Evolutionary conservation across 2,113 vertebrate genomes (phyloP).

Genomic region (Rhinolophus ferrumequinum): DNA sequence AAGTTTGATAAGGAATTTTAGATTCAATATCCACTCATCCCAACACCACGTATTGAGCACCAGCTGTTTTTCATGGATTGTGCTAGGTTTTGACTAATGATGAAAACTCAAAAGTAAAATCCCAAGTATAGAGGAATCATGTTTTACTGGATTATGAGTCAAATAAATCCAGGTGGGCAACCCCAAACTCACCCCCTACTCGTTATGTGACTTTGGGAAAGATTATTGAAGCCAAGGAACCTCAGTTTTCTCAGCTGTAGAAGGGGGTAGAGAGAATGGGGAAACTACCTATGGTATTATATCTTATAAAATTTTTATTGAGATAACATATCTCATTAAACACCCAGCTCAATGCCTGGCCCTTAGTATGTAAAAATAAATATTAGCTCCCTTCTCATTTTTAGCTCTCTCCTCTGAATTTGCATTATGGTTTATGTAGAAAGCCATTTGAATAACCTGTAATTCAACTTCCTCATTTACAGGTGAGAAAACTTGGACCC

Average conservation of each 20-base stretch:
- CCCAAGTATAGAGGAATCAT: neutral
- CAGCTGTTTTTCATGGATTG: neutral
- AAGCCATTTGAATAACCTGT: neutral
- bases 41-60: neutral
- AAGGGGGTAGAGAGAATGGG: neutral
- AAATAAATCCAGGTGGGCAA: neutral
- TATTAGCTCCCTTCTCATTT: neutral
- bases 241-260: constrained; percentile 16
- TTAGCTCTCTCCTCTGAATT: neutral
- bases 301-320: neutral
- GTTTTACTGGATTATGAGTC: neutral
- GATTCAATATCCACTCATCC: neutral
- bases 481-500: neutral
- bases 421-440: neutral
- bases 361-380: neutral
- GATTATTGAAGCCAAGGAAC: neutral
- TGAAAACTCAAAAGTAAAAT: neutral
- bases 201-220: neutral
- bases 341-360: neutral
- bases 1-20: constrained; percentile 1
- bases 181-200: neutral
- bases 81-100: neutral
- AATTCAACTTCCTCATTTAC: neutral
- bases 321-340: neutral
- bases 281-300: neutral